Percentiles rank a stretch among this genome's conserved stretches.
These are phyloP conservation scores for Lasioglossum vierecki DNA, from an alignment of 2,888 invertebrate species.

Conservation along the genomic window DNA sequence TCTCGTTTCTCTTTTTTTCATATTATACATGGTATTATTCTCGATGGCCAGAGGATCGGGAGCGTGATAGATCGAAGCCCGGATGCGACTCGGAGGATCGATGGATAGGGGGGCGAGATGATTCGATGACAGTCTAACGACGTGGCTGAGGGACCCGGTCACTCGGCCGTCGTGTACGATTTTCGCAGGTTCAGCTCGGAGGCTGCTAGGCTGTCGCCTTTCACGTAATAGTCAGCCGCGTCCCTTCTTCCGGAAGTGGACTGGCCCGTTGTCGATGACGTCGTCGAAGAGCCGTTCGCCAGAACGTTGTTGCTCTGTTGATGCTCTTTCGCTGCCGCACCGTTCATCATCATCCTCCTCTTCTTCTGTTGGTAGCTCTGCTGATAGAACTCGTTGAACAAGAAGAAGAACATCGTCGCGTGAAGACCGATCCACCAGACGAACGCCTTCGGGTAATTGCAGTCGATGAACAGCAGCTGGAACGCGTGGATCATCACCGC, in stretches of 20 bases:
- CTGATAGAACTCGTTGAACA: conserved; percentile 97
- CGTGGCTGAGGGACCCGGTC: conserved; percentile 58
- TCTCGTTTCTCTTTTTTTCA: background rate
- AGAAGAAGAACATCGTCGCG: conserved; percentile 97
- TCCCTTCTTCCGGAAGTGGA: conserved; percentile 75
- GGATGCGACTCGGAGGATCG: conserved; percentile 40
- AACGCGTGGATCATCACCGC: conserved; percentile 96
- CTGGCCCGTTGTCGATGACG: conserved; percentile 2
- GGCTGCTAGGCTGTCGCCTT: conserved; percentile 83
- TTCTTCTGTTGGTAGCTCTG: conserved; percentile 87
- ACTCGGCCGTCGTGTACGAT: conserved; percentile 77
- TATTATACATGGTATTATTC: background rate
- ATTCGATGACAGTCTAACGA: conserved; percentile 45
- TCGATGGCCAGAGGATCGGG: conserved; percentile 12
- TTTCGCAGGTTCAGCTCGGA: conserved; percentile 80
- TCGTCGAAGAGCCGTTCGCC: conserved; percentile 59
- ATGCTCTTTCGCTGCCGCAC: conserved; percentile 62
- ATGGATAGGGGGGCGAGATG: conserved; percentile 39
- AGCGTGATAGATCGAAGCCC: conserved; percentile 20
- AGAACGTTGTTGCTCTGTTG: conserved; percentile 63
- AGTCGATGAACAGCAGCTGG: conserved; percentile 95
- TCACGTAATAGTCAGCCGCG: conserved; percentile 85
- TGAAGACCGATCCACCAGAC: conserved; percentile 98
- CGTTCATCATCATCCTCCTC: conserved; percentile 74
- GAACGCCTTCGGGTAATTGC: conserved; percentile 96